These are phyloP conservation scores for Sycobia sp. DNA, from an alignment of 1,140 invertebrate genomes.

Conservation along the genomic window DNA sequence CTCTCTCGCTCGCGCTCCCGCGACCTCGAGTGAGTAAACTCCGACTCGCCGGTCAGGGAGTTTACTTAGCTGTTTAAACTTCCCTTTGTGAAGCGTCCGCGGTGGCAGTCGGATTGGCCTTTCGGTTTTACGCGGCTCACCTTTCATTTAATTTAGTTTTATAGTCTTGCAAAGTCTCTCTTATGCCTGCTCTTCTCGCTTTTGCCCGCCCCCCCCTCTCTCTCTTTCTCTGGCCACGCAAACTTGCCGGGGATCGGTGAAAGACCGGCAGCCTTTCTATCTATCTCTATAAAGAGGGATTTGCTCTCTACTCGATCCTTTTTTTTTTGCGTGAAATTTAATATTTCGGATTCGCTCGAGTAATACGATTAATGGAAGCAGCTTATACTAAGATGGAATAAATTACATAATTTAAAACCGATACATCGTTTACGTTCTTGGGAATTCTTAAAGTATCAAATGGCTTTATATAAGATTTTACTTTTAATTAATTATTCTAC, in stretches of 20 bases:
- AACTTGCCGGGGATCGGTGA: background rate
- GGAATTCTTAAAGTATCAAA: too few relatives aligned
- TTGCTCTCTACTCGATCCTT: too few relatives aligned
- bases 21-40: slow-evolving; percentile 14
- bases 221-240: background rate
- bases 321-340: too few relatives aligned
- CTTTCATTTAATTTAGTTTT: slow-evolving; percentile 24
- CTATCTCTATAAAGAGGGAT: too few relatives aligned
- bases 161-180: background rate
- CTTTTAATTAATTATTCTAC: too few relatives aligned
- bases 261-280: background rate
- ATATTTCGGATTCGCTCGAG: too few relatives aligned
- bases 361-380: too few relatives aligned
- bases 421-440: too few relatives aligned
- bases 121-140: slow-evolving; percentile 12
- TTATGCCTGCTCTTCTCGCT: background rate
- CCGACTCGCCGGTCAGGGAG: background rate
- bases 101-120: background rate
- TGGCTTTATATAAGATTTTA: too few relatives aligned
- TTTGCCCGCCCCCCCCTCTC: background rate
- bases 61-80: slow-evolving; percentile 27
- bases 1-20: background rate
- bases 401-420: too few relatives aligned
- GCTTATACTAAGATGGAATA: too few relatives aligned
- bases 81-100: slow-evolving; percentile 19